These are phyloP conservation scores for Agonopterix subpropinquella DNA, from an alignment of 2,888 invertebrate species.

Conservation along the genomic window DNA sequence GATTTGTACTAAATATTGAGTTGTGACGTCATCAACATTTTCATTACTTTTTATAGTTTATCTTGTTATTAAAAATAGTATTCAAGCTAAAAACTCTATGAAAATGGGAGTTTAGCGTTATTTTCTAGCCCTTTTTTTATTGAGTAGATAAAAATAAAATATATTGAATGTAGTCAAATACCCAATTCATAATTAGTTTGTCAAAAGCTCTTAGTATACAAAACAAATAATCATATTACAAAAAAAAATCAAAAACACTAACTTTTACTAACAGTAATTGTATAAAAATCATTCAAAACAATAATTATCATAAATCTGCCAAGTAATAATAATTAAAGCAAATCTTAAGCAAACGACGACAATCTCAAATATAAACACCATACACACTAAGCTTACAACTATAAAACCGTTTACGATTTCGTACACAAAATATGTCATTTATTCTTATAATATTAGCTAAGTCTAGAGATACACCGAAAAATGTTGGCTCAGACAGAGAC, in stretches of 20 bases:
- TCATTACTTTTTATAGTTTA: no score
- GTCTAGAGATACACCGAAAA: conserved; percentile 22
- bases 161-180: no score
- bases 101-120: no score
- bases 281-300: conserved; percentile 49
- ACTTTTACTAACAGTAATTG: conserved; percentile 29
- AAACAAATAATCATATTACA: no score
- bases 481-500: background rate
- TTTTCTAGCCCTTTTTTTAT: no score
- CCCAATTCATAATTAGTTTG: no score
- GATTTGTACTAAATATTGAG: no score
- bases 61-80: no score
- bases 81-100: no score
- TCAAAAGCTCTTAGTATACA: no score
- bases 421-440: conserved; percentile 73
- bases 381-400: conserved; percentile 26
- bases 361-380: conserved; percentile 34
- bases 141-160: no score
- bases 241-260: conserved; percentile 28
- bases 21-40: no score
- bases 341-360: conserved; percentile 52
- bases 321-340: conserved; percentile 64
- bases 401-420: conserved; percentile 30
- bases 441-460: conserved; percentile 36
- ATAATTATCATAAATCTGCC: conserved; percentile 37